Conservation (phyloP, 2,797 vertebrate genomes). For the Pseudocheirus occidentalis region DNA sequence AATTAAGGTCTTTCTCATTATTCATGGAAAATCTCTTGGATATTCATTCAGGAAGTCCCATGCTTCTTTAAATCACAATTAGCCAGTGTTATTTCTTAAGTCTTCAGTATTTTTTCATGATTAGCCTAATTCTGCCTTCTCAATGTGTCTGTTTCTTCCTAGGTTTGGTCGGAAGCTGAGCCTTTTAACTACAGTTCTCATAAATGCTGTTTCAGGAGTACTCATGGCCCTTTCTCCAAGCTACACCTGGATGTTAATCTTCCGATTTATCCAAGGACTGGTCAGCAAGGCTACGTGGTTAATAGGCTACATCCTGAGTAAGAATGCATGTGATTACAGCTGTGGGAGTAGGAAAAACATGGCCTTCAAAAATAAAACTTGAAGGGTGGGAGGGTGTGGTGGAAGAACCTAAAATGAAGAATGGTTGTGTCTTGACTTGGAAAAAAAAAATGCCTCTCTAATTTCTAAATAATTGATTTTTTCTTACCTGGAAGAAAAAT, state of each 20-base stretch:
- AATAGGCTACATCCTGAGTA: slow-evolving; percentile 82
- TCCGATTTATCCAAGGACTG: slow-evolving; percentile 80
- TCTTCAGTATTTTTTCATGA: neutral
- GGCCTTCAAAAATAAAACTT: neutral
- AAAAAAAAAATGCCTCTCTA: too few species aligned
- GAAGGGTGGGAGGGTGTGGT: neutral
- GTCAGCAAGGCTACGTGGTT: slow-evolving; percentile 85
- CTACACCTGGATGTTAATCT: slow-evolving; percentile 74
- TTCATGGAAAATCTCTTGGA: neutral
- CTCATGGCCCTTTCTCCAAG: slow-evolving; percentile 77
- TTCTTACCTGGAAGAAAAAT: neutral
- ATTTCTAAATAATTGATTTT: neutral
- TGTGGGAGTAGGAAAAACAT: neutral
- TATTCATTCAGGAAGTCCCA: neutral
- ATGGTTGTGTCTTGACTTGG: neutral
- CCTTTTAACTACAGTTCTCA: slow-evolving; percentile 77
- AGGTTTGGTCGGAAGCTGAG: slow-evolving; percentile 83
- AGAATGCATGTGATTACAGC: neutral
- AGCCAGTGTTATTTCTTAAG: neutral
- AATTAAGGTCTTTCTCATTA: neutral
- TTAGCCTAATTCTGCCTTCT: neutral
- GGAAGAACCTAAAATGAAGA: neutral
- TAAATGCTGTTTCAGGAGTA: slow-evolving; percentile 64
- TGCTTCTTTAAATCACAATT: neutral
- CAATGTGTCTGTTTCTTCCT: neutral